phyloP scores from a whole-genome alignment of 2,888 invertebrate species.

The Eumerus sabulonum region DNA sequence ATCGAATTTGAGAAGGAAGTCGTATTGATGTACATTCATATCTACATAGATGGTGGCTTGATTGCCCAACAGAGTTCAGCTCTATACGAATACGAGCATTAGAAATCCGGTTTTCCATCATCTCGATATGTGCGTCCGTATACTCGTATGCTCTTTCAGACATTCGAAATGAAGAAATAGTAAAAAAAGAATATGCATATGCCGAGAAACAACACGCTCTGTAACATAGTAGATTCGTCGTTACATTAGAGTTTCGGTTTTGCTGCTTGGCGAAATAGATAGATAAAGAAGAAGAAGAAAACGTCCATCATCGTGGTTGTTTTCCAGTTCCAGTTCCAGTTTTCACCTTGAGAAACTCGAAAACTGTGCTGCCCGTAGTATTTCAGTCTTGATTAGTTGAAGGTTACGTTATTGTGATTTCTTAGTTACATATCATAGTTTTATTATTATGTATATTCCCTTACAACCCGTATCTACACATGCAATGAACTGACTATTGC shows the following conservation, averaged over 20 bases:
- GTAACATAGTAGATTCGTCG: conserved; percentile 20
- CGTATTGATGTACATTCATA: conserved; percentile 4
- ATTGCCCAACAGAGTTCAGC: conserved; percentile 59
- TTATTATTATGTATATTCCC: too few species aligned
- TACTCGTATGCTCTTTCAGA: conserved; percentile 5
- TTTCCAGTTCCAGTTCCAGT: conserved; percentile 9
- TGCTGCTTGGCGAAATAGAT: not conserved
- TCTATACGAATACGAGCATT: conserved; percentile 4
- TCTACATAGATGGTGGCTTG: conserved; percentile 6
- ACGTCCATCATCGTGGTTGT: conserved; percentile 32
- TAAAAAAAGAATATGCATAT: conserved; percentile 48
- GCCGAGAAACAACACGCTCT: conserved; percentile 8
- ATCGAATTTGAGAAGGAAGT: conserved; percentile 54
- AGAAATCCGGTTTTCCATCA: conserved; percentile 59
- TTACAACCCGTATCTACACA: too few species aligned
- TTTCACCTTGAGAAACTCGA: conserved; percentile 56
- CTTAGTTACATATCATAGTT: too few species aligned
- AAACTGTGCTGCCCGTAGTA: conserved; percentile 42
- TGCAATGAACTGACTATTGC: too few species aligned
- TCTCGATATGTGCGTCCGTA: conserved; percentile 30
- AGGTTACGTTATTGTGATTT: too few species aligned
- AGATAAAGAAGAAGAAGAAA: conserved; percentile 35
- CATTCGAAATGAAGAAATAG: conserved; percentile 34
- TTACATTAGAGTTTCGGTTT: too few species aligned
- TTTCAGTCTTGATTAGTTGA: conserved; percentile 39